Evolutionary conservation across 2,113 vertebrate species (phyloP), one percentile per base, ranked within the genome.

Genomic region (Rhagologus leucostigma): DNA sequence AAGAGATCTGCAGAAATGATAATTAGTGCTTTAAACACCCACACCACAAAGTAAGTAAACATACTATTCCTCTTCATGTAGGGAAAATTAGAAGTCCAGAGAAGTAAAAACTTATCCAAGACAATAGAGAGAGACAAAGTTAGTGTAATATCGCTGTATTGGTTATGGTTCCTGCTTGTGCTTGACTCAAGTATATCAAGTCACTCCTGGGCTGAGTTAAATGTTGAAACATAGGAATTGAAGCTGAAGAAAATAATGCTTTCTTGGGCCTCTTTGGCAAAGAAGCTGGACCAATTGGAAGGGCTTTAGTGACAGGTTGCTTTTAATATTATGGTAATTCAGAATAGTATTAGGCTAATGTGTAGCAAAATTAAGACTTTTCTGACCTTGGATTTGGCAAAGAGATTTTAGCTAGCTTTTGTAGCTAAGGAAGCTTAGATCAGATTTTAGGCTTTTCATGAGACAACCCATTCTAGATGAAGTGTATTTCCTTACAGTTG

Each of bases 21-120:
- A 80, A 94, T 88, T 84, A 78, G 53, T 22, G 37, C 81, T 96
- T 94, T 90, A 81, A 91, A 94, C 93, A 90, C 92, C 95, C 79
- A 93, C 88, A 93, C 39, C 16, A 78, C 65, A 60, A 67, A 88
- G 52, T 3, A 67, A 44, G 63, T 90, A 90, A 95, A 92, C 75
- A 41, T 70, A 74, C 30, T 92, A n/a, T 88, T 88, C 46, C n/a
- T 90, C 46, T 91, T 95, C 67, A 70, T 67, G 42, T 37, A 59
- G 42, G 53, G 42, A 76, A 76, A 73, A 95, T 71, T 56, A 71
- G 18, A 86, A 96, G 55, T 80, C 49, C 64, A 73, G 78, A 84
- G 84, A 95, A 87, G 71, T 88, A 41, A 85, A 95, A 95, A 77
- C 50, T 85, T 67, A 56, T 5, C 71, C 75, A 73, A 85, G 46